Evolutionary conservation across 2,888 invertebrate genomes (phyloP), one percentile per base, ranked within the genome.

Genomic region (Axea sp.): DNA sequence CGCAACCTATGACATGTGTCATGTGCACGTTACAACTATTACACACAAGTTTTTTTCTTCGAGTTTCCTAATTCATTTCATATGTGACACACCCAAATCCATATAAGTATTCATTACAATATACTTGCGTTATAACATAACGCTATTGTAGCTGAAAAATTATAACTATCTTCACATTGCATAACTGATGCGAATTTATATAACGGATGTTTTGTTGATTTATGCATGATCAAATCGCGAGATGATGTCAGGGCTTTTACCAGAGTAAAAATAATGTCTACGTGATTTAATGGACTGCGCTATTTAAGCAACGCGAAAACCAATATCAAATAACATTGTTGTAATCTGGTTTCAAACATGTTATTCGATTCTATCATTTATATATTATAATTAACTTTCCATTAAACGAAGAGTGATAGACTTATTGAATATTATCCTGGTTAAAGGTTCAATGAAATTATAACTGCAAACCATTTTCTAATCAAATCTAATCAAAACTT

Each of bases 181-280:
- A 49, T 49, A 71, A 49, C 41, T 31, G 22, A 71, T 55, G 47
- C 49, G 47, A 62, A 64, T 62, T 53, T 55, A 64, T 57, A 30
- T 64, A 62, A 71, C 57, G 62, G 57, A 71, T 41, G 62, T 62
- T 62, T 35, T 19, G 62, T 62, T 71, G 71, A 72, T 72, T 72
- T 62, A 62, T 49, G 55, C 39, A 59, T 41, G 49, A 51, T 57
- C 71, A 64, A 64, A 64, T 49, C 57, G 57, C 5, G 30, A 35
- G 71, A 49, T 72, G 71, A 72, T 64, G 71, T 71, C 71, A 71
- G 41, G 26, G 26, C 55, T 71, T 71, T 71, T 62, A 62, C 55
- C 14, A 41, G 49, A 14, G 53, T 53, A 53, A 69, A 69, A 69
- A 69, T 69, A 68, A 69, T 51, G 26, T 31, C 33, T 41, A 35